Percentiles rank a stretch among this genome's conserved stretches.
Conservation (phyloP, 2,113 vertebrate species). For the Platanista minor region DNA sequence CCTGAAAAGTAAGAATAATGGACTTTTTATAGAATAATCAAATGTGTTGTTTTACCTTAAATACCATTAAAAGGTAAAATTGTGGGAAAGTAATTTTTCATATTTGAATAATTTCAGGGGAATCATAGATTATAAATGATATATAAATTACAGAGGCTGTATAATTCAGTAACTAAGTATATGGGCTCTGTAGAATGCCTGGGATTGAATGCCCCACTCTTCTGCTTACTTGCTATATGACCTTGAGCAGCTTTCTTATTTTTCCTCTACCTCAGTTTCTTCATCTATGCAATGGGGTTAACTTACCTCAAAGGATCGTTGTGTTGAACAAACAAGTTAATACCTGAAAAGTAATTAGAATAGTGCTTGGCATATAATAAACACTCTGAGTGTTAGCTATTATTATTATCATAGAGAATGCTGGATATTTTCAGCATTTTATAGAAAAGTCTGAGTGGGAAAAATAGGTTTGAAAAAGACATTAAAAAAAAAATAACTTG, state of each 20-base stretch:
- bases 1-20: constrained; percentile 2
- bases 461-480: background rate
- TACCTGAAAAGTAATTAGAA: background rate
- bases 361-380: background rate
- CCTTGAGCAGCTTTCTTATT: background rate
- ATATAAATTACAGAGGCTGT: background rate
- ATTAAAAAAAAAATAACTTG: background rate
- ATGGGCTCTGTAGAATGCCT: background rate
- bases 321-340: background rate
- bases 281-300: background rate
- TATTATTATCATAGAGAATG: background rate
- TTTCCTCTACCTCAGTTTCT: background rate
- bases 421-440: background rate
- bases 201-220: background rate
- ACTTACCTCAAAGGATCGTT: background rate
- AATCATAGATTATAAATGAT: background rate
- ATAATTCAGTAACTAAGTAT: background rate
- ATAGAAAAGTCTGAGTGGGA: background rate
- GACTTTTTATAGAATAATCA: background rate
- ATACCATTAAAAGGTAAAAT: background rate
- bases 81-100: background rate
- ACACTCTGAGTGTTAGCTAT: background rate
- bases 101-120: background rate
- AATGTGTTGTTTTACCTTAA: background rate
- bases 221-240: background rate